Conservation (phyloP, 1,140 invertebrate genomes). For the Megathymus violae region DNA sequence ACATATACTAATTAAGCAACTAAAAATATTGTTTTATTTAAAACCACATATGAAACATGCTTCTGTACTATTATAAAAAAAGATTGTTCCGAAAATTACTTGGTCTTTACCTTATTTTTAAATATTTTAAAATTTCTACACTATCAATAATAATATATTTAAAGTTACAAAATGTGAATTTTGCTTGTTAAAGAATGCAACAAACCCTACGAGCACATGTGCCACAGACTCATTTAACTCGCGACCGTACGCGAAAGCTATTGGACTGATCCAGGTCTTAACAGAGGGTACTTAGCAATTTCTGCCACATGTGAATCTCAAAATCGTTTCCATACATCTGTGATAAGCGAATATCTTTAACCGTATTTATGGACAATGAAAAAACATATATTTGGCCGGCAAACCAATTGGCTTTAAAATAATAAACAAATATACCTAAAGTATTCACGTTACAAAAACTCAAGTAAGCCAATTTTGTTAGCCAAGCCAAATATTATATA, state of each 20-base stretch:
- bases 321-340: slow-evolving; percentile 23
- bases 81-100: too few species aligned
- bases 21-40: too few species aligned
- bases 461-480: too few species aligned
- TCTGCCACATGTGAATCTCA: slow-evolving; percentile 33
- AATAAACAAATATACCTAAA: too few species aligned
- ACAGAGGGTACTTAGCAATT: slow-evolving; percentile 61
- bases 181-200: background rate
- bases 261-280: slow-evolving; percentile 65
- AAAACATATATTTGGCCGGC: slow-evolving; percentile 1
- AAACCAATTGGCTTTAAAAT: background rate
- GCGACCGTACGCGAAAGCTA: slow-evolving; percentile 46
- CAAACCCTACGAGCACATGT: slow-evolving; percentile 45
- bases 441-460: too few species aligned
- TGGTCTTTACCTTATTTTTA: too few species aligned
- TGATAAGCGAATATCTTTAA: slow-evolving; percentile 32
- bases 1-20: too few species aligned
- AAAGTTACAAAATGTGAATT: background rate
- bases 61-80: too few species aligned
- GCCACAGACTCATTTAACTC: slow-evolving; percentile 54
- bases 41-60: too few species aligned
- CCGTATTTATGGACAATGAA: slow-evolving; percentile 5
- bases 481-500: too few species aligned
- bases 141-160: too few species aligned
- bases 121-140: too few species aligned